Base-by-base conservation (phyloP, 2,888 invertebrate genomes). In the Desoria tigrina region DNA sequence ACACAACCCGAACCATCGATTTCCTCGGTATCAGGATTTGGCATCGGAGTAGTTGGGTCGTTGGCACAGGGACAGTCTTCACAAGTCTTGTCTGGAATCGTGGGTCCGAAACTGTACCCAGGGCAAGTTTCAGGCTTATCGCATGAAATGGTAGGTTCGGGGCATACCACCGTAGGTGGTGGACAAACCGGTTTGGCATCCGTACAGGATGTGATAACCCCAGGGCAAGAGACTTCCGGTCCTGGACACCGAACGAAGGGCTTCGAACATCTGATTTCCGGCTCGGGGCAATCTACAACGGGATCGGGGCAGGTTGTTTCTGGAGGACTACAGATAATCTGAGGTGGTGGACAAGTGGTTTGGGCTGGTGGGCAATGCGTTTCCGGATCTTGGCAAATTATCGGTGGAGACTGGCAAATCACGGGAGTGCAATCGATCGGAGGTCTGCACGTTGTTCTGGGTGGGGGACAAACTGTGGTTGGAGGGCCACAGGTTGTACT, bases 401-500 rank as follows among this genome's bases (percentile, higher is more conserved):
- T 24, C 4, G 51, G 18, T 6, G 51, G 51, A 24, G 51, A 51
- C 26, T 23, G 23, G 51, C 51, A 51, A 16, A 24, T 24, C 4
- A 51, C 24, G 4, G 51, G 51, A 24, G 51, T 24, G 24, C 51
- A 51, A 16, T 51, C 51, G 51, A 51, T 51, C 7, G 26, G 6
- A 4, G 51, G 51, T 16, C 24, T 51, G 26, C 51, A 51, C 4
- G 51, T 51, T 11, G 51, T 51, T 16, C 7, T 3, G 24, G 21
- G 4, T 24, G 51, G 51, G 21, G 51, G 23, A 24, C 51, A 51
- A 51, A 24, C 7, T 14, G 24, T 51, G 4, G 16, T 16, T 16
- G 24, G 51, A 4, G 23, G 24, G 6, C 24, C 24, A 26, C 51
- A 51, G 6, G 23, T 21, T 32, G 32, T 32, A 3, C 7, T 51